These are phyloP conservation scores for Mamestra configurata DNA, from an alignment of 1,140 invertebrate genomes.

Conservation along the genomic window DNA sequence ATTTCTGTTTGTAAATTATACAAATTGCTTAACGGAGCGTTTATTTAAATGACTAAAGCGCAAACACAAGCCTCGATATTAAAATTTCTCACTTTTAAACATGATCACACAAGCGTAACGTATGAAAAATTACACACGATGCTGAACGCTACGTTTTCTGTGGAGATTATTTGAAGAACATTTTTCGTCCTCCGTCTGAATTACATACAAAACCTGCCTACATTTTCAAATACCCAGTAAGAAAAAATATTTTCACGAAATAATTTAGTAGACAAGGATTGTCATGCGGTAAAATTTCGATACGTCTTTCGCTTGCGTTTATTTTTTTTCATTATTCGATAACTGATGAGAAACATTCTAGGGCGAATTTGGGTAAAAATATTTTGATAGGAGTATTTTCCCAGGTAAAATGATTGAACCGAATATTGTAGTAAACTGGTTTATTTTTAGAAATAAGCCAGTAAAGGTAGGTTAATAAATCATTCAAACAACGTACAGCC, in stretches of 20 bases:
- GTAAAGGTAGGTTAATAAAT: too few species aligned
- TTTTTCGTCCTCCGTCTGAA: constrained; percentile 4
- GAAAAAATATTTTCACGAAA: constrained; percentile 24
- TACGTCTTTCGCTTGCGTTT: constrained; percentile 3
- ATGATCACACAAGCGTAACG: constrained; percentile 11
- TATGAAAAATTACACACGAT: constrained; percentile 29
- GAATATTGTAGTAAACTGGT: too few species aligned
- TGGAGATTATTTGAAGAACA: constrained; percentile 36
- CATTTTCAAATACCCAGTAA: background rate
- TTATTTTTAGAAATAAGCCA: too few species aligned
- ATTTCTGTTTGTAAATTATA: background rate
- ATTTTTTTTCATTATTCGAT: constrained; percentile 15
- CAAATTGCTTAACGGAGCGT: constrained; percentile 13
- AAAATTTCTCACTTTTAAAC: constrained; percentile 39
- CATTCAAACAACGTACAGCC: background rate
- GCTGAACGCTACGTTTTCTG: background rate
- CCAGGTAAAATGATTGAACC: too few species aligned
- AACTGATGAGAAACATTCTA: constrained; percentile 12
- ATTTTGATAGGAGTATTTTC: background rate
- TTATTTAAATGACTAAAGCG: background rate
- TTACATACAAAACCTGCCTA: background rate
- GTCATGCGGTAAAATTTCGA: constrained; percentile 1
- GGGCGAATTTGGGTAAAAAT: background rate
- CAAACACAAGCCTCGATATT: background rate
- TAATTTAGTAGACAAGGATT: constrained; percentile 10